Evolutionary conservation across 2,797 vertebrate genomes (phyloP).

Genomic region (Manis crassicaudata): DNA sequence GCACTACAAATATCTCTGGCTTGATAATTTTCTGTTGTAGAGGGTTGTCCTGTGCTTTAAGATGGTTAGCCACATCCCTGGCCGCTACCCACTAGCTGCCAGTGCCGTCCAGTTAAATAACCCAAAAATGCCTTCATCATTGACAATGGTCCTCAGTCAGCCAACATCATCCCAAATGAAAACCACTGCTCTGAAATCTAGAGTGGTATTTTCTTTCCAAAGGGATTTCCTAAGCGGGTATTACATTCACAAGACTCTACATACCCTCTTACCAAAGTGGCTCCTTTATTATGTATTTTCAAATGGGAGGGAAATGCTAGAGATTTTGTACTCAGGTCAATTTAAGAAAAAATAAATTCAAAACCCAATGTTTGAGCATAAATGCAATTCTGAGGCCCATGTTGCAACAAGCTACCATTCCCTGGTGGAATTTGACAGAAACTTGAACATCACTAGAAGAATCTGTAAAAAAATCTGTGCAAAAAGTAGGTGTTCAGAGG

Average conservation of each 20-base stretch:
- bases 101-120: not conserved
- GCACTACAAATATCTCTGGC: not conserved
- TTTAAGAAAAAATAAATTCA: not conserved
- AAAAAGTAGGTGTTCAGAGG: not conserved
- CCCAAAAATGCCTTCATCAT: not conserved
- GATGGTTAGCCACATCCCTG: not conserved
- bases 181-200: not conserved
- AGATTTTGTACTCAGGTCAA: not conserved
- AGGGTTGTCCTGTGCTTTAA: not conserved
- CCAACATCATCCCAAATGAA: not conserved
- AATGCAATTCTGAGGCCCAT: not conserved
- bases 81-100: not conserved
- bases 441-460: not conserved
- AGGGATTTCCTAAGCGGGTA: not conserved
- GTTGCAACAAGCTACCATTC: not conserved
- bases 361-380: not conserved
- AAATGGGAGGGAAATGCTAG: not conserved
- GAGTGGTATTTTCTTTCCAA: not conserved
- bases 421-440: not conserved
- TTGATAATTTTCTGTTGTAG: not conserved
- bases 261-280: not conserved
- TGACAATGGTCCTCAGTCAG: not conserved
- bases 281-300: not conserved
- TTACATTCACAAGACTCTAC: not conserved
- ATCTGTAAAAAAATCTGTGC: not conserved